Evolutionary conservation across 1,140 invertebrate species (phyloP), one percentile per base, ranked within the genome.

Genomic region (Mactra quadrangularis): DNA sequence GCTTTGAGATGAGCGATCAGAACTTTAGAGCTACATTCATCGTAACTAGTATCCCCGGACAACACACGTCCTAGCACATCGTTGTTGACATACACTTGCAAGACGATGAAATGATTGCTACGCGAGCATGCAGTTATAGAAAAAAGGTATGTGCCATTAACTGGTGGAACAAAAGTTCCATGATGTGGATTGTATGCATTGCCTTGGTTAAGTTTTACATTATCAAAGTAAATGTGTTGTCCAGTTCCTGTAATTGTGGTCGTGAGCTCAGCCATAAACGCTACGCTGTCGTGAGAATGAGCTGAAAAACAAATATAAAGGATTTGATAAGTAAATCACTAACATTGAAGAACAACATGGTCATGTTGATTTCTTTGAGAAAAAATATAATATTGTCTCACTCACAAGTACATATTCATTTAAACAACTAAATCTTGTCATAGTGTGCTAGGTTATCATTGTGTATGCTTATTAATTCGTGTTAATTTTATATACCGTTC

Each of bases 111-210:
- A 27, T 71, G 68, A 13, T 27, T 27, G 22, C 6, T 25, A 19
- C 13, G 17, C 1, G 45, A 52, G 68, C 68, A 71, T 27, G 47
- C 25, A 1, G 45, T 33, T 1, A 71, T 41, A 25, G 70, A 35
- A 31, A 84, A 74, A 17, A 79, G 45, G 29, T 84, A 84, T 0
- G 55, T 57, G 22, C 82, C 82, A 2, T 11, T 41, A 1, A 33
- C 31, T n/a, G 82, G 82, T n/a, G 74, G 50, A 17, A 55, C 55
- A n/a, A 84, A 78, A 7, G 29, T 7, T 0, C 75, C 75, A 74
- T 70, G 38, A 11, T 15, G 33, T 15, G n/a, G 1, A 31, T 62
- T 71, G 22, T 84, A 84, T 27, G 25, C 74, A 27, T 78, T 78
- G 9, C 82, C 74, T n/a, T 53, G 0, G 19, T 84, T 84, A 0